Evolutionary conservation across 2,888 invertebrate genomes (phyloP).

Genomic region (Arge pagana): DNA sequence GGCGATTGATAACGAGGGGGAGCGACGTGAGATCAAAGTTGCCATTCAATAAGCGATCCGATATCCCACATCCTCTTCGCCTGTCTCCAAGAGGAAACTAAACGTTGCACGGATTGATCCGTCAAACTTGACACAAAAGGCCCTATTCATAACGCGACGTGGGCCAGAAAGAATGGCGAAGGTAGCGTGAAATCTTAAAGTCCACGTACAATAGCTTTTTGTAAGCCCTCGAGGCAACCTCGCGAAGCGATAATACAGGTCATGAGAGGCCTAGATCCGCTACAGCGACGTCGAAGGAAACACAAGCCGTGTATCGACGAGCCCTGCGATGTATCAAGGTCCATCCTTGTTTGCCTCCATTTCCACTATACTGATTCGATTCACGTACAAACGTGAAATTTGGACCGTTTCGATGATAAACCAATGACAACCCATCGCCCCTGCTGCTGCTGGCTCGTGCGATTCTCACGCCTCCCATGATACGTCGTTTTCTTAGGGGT

Average conservation of each 20-base stretch:
- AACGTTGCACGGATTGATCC: slow-evolving; percentile 38
- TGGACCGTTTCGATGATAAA: no score
- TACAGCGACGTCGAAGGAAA: slow-evolving; percentile 4
- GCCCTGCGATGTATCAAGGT: background rate
- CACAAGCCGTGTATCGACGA: background rate
- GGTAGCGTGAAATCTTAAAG: slow-evolving; percentile 42
- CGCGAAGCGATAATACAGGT: slow-evolving; percentile 35
- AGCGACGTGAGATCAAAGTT: background rate
- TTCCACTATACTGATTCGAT: no score
- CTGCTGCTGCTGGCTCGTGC: no score
- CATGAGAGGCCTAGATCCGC: slow-evolving; percentile 28
- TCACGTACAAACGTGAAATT: no score
- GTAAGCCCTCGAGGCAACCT: slow-evolving; percentile 36
- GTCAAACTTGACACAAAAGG: slow-evolving; percentile 39
- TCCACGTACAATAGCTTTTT: slow-evolving; percentile 44
- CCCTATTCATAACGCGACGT: slow-evolving; percentile 31
- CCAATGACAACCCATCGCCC: no score
- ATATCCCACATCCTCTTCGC: slow-evolving; percentile 4
- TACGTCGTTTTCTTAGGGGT: no score
- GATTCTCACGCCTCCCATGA: no score
- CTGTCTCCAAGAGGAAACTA: slow-evolving; percentile 27
- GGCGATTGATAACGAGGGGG: background rate
- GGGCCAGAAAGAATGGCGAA: slow-evolving; percentile 20
- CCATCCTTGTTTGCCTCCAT: no score
- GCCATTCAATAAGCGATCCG: background rate